A percentile compares a stretch with the other conserved stretches of the same genome.
phyloP scores from a whole-genome alignment of 2,888 invertebrate species.

The Acanthosepion pharaonis region DNA sequence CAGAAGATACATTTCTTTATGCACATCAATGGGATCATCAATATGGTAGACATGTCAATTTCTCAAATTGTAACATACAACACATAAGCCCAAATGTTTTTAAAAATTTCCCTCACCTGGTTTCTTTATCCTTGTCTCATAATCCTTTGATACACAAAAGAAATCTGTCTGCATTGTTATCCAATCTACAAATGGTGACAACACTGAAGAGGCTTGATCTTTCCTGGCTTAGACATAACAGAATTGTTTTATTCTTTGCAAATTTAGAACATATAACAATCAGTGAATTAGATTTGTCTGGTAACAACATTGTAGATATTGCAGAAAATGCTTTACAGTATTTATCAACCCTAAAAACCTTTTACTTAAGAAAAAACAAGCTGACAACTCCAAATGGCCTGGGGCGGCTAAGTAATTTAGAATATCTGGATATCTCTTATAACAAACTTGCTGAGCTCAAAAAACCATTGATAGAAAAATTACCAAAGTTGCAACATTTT shows the following conservation, averaged over 20 bases:
- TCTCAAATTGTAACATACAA: constrained; percentile 60
- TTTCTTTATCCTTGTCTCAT: constrained; percentile 58
- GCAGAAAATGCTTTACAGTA: neutral
- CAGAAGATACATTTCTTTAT: constrained; percentile 56
- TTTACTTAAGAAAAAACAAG: neutral
- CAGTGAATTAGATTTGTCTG: constrained; percentile 38
- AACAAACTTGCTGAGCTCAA: constrained; percentile 53
- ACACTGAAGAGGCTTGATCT: constrained; percentile 52
- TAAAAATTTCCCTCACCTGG: constrained; percentile 54
- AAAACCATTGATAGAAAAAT: constrained; percentile 47
- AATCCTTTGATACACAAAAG: constrained; percentile 54
- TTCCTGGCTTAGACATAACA: constrained; percentile 51
- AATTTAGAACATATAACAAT: neutral
- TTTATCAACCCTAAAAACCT: constrained; percentile 36
- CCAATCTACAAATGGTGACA: constrained; percentile 52
- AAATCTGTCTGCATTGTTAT: constrained; percentile 53
- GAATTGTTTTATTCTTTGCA: neutral
- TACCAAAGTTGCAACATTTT: constrained; percentile 53
- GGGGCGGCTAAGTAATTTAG: constrained; percentile 52
- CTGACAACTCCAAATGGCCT: constrained; percentile 51
- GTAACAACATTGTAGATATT: neutral
- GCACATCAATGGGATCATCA: constrained; percentile 57
- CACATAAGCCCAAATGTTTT: constrained; percentile 56
- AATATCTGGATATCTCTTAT: constrained; percentile 55
- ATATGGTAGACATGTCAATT: constrained; percentile 55